A percentile compares a stretch with the other conserved stretches of the same genome.
Conservation (phyloP, 2,888 invertebrate species). For the Cacoxenus indagator region DNA sequence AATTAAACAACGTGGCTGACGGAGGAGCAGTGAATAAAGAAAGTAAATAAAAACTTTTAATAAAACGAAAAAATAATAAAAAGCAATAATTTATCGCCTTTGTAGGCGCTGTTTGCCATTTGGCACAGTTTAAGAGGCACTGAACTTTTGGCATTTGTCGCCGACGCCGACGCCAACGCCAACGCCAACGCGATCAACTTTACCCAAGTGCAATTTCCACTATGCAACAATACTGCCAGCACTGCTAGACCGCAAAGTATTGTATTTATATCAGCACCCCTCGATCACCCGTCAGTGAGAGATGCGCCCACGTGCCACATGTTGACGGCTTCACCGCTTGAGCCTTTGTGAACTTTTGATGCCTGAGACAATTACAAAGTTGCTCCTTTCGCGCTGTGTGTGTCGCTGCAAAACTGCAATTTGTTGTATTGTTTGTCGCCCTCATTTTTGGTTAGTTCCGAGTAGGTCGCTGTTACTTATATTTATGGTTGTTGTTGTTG, state of each 20-base stretch:
- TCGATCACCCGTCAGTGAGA: not conserved
- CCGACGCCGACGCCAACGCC: too few relatives aligned
- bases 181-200: too few relatives aligned
- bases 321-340: not conserved
- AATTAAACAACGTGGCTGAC: conserved; percentile 51
- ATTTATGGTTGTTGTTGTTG: too few relatives aligned
- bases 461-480: not conserved
- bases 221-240: conserved; percentile 26
- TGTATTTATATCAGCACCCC: not conserved
- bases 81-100: too few relatives aligned
- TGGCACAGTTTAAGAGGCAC: not conserved
- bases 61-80: too few relatives aligned
- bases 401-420: conserved; percentile 43
- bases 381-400: conserved; percentile 41
- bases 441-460: not conserved
- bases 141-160: not conserved
- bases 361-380: conserved; percentile 56
- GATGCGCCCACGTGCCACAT: not conserved
- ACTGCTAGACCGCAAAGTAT: not conserved
- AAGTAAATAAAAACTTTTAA: not conserved
- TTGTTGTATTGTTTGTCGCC: conserved; percentile 63
- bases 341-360: conserved; percentile 16
- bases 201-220: conserved; percentile 38
- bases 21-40: conserved; percentile 30
- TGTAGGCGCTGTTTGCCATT: not conserved